Evolutionary conservation across 2,888 invertebrate genomes (phyloP).

Genomic region (Ichneumoninae sp.): DNA sequence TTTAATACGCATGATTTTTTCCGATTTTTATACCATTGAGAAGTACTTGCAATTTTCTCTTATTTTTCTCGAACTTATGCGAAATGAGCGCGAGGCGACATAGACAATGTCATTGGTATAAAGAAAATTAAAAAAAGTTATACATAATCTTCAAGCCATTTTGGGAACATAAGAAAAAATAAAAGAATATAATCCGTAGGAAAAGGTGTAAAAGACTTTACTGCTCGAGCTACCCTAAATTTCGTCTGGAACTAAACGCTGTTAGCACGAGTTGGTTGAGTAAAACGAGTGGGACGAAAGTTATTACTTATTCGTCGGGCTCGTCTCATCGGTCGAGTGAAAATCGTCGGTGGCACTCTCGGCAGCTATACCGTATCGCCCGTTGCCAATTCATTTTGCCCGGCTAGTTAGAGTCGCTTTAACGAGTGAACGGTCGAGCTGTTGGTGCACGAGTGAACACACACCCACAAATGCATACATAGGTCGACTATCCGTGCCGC

Average conservation of each 20-base stretch:
- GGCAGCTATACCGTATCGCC: conserved; percentile 19
- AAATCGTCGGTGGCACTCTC: conserved; percentile 46
- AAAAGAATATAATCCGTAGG: background rate
- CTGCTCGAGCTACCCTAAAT: background rate
- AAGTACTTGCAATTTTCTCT: too few species aligned
- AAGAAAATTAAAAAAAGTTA: too few species aligned
- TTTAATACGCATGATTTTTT: too few species aligned
- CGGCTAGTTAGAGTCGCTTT: conserved; percentile 15
- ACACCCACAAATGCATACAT: conserved; percentile 19
- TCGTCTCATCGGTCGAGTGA: conserved; percentile 43
- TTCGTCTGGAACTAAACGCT: background rate
- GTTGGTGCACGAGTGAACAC: conserved; percentile 51
- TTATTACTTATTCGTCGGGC: conserved; percentile 27
- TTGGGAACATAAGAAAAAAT: background rate
- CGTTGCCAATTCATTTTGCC: conserved; percentile 53
- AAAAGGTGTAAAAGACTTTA: background rate
- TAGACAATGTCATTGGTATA: too few species aligned
- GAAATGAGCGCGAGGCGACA: too few species aligned
- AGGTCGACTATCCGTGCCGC: conserved; percentile 58
- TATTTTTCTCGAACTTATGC: too few species aligned
- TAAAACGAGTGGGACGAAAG: background rate
- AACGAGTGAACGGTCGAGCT: conserved; percentile 37
- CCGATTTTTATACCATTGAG: too few species aligned
- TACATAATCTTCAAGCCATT: too few species aligned
- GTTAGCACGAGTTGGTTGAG: background rate